Evolutionary conservation across 2,113 vertebrate species (phyloP), one percentile per base, ranked within the genome.

Genomic region (Mesocricetus auratus): DNA sequence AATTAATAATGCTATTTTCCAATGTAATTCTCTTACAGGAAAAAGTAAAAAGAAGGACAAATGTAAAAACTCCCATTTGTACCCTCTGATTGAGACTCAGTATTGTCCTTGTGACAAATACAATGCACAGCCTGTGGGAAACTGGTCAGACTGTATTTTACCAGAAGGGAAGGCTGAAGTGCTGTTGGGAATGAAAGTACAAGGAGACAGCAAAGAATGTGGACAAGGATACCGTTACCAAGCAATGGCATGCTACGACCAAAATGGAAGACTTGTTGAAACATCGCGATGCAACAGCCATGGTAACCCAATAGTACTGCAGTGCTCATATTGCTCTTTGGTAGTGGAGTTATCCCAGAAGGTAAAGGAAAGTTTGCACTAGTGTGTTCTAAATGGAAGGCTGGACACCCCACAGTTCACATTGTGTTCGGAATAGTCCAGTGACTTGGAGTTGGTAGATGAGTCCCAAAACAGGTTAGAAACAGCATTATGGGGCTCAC

Each of bases 71-170:
- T 99, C 99, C 22, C 99, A 99, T 69, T 95, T 99, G 92, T 99
- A 99, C 97, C 99, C 99, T 4, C 97, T 99, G 97, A 99, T 99
- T 2, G 99, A 99, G 98, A 99, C 99, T 39, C 99, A 99, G 97
- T 99, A 99, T 97, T 99, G 99, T 95, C 99, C 99, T 0, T 99
- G 99, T 96, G 99, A 99, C 98, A 99, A 99, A 96, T 99, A 99
- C 97, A 99, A 99, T 0, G 99, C 99, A 26, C 99, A 99, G 98
- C 99, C 99, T 0, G 99, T 99, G 98, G 99, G 99, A 22, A 99
- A 99, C 95, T 99, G 99, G 99, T 99, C 99, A 0, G 99, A 99
- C 98, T 99, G 99, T 97, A 99, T 99, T 97, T 98, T 99, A 82
- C 99, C 99, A 0, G 99, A 99, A 91, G 99, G 98, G 4, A 98